phyloP scores from a whole-genome alignment of 2,888 invertebrate genomes.

The Oxyscelio sp. region DNA sequence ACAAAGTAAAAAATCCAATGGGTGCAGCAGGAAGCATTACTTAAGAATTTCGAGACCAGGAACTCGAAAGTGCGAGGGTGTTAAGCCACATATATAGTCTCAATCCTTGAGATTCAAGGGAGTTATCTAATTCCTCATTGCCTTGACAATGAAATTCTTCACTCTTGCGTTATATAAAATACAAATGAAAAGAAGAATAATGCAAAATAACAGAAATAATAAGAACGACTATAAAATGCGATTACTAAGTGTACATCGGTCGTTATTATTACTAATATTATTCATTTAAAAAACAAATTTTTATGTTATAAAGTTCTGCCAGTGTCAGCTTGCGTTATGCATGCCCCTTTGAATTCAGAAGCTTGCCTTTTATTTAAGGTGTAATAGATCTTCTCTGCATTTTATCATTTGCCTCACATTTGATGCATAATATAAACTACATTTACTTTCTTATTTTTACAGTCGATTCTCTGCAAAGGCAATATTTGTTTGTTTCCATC shows the following conservation, averaged over 20 bases:
- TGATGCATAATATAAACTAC: too few relatives aligned
- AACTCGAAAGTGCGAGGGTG: slow-evolving; percentile 27
- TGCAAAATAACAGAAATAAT: too few relatives aligned
- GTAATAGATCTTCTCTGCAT: too few relatives aligned
- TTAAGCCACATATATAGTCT: slow-evolving; percentile 38
- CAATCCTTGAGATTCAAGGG: slow-evolving; percentile 70
- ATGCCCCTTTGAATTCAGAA: too few relatives aligned
- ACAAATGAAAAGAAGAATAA: too few relatives aligned
- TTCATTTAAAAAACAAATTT: neutral
- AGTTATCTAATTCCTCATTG: slow-evolving; percentile 63
- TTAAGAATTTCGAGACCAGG: slow-evolving; percentile 38
- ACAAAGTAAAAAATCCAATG: slow-evolving; percentile 47
- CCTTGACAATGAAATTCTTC: slow-evolving; percentile 61
- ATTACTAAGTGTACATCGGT: slow-evolving; percentile 53
- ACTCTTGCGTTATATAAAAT: slow-evolving; percentile 38
- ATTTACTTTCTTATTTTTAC: too few relatives aligned
- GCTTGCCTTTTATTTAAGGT: too few relatives aligned
- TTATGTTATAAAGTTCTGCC: too few relatives aligned
- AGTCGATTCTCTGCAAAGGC: too few relatives aligned
- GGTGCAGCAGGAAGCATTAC: slow-evolving; percentile 26
- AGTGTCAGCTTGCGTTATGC: too few relatives aligned
- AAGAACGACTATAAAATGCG: slow-evolving; percentile 32
- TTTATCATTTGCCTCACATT: too few relatives aligned
- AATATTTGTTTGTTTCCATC: too few relatives aligned
- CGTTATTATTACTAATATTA: slow-evolving; percentile 56